Percentiles rank a stretch among this genome's conserved stretches.
Conservation (phyloP, 2,797 vertebrate genomes). For the Alcedo atthis region DNA sequence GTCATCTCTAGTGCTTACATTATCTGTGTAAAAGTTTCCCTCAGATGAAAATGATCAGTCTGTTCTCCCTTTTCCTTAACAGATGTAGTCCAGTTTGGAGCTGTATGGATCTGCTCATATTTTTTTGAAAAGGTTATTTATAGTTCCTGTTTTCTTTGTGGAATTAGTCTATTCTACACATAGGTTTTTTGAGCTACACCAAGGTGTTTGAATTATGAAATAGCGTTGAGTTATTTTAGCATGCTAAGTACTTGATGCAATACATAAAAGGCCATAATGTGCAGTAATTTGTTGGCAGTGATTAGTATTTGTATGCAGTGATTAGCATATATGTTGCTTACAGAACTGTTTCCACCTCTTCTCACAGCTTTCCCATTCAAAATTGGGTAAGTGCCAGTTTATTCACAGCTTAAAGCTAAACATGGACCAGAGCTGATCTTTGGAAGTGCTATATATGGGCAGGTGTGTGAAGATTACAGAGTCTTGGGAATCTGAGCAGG, state of each 20-base stretch:
- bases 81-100: not conserved
- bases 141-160: not conserved
- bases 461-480: not conserved
- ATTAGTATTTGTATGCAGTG: conserved; percentile 24
- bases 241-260: not conserved
- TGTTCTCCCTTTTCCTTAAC: not conserved
- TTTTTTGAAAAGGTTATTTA: not conserved
- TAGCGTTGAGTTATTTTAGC: conserved; percentile 17
- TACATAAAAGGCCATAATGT: conserved; percentile 6
- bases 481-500: not conserved
- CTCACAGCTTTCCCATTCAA: not conserved
- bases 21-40: not conserved
- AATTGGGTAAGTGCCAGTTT: not conserved
- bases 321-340: conserved; percentile 24
- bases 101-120: not conserved
- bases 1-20: not conserved
- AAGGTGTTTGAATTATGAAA: not conserved
- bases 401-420: not conserved
- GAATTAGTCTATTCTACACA: not conserved
- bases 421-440: not conserved
- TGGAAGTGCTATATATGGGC: not conserved
- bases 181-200: not conserved
- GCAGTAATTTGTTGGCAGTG: conserved; percentile 24
- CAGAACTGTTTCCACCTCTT: not conserved
- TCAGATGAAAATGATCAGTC: not conserved